Evolutionary conservation across 2,888 invertebrate species (phyloP).

Genomic region (Erannis defoliaria): DNA sequence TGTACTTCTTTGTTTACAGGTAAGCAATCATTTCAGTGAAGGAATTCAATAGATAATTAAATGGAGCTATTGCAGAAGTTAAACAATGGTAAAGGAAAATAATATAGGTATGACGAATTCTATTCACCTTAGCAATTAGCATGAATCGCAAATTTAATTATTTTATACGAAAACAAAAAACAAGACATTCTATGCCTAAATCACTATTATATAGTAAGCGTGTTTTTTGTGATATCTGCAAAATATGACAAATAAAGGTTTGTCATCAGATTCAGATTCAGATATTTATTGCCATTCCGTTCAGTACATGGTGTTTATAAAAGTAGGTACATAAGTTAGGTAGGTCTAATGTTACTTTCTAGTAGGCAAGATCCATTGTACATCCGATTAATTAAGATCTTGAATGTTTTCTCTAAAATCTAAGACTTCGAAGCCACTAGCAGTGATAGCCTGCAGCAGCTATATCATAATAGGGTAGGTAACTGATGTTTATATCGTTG

Average conservation of each 20-base stretch:
- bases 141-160: not conserved
- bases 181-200: no score
- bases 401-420: slow-evolving; percentile 16
- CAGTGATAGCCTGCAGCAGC: slow-evolving; percentile 32
- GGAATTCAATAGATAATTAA: slow-evolving; percentile 1
- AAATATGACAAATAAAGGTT: not conserved
- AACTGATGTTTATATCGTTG: no score
- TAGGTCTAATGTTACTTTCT: no score
- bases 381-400: not conserved
- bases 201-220: no score
- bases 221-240: no score
- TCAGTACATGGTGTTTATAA: not conserved
- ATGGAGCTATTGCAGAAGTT: not conserved
- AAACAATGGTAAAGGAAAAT: not conserved
- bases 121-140: slow-evolving; percentile 3
- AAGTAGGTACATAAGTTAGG: no score
- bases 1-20: slow-evolving; percentile 55
- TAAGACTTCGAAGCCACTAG: slow-evolving; percentile 7
- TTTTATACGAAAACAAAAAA: not conserved
- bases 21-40: slow-evolving; percentile 45
- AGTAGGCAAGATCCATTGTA: not conserved
- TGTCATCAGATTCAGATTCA: not conserved
- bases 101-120: not conserved
- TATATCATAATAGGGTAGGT: slow-evolving; percentile 40
- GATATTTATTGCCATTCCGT: no score